These are phyloP conservation scores for Phataginus tricuspis DNA, from an alignment of 2,797 vertebrate species.

Conservation along the genomic window DNA sequence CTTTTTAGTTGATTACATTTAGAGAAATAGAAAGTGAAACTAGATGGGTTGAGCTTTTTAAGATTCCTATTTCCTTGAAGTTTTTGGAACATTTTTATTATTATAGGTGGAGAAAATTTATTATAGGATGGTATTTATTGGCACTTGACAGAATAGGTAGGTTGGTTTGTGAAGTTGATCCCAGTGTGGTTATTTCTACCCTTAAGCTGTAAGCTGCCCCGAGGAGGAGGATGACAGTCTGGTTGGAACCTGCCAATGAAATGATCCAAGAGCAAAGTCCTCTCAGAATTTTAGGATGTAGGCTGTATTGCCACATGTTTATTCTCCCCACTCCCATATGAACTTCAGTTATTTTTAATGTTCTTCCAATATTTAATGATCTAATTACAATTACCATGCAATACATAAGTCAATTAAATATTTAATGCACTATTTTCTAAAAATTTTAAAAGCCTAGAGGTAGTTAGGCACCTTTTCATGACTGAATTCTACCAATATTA, in stretches of 20 bases:
- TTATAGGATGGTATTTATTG: background rate
- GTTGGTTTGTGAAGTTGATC: background rate
- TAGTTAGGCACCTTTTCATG: background rate
- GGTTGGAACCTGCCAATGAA: background rate
- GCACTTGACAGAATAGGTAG: background rate
- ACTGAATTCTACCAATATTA: background rate
- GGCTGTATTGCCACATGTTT: background rate
- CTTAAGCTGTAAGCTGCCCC: background rate
- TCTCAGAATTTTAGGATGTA: background rate
- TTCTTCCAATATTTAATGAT: background rate
- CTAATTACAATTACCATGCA: background rate
- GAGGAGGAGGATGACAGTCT: background rate
- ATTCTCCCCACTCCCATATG: background rate
- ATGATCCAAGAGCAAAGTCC: background rate
- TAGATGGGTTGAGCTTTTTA: background rate
- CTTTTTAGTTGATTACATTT: slow-evolving; percentile 10
- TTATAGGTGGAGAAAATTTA: background rate
- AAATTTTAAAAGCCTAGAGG: background rate
- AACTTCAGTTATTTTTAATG: background rate
- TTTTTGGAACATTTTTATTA: background rate
- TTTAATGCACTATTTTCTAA: slow-evolving; percentile 16
- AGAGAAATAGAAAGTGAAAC: slow-evolving; percentile 27
- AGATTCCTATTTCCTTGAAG: slow-evolving; percentile 1
- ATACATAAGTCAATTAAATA: background rate
- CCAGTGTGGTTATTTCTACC: background rate